Evolutionary conservation across 2,797 vertebrate genomes (phyloP), one percentile per base, ranked within the genome.

Genomic region (Pseudomugil tenellus): DNA sequence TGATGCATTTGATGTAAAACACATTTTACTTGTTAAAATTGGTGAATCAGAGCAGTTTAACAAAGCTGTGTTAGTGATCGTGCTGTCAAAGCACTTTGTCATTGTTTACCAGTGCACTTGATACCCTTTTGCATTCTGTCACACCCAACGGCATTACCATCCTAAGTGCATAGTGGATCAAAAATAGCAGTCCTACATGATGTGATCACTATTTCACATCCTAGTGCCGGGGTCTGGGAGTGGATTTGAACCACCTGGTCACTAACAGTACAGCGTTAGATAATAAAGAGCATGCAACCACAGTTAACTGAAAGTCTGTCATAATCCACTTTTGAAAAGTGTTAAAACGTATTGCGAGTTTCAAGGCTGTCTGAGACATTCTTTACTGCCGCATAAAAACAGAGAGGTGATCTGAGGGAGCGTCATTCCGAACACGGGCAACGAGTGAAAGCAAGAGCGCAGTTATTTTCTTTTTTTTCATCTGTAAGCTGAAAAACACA

Each of bases 351-450:
- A 69, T 83, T 74, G 79, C 37, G 82, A 91, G 82, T 92, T 93
- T 94, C 91, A 85, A 90, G 88, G 55, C 74, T 68, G 62, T 79
- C 69, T 71, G 93, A 79, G 70, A 95, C 81, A 95, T 95, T 94
- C 92, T 87, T 91, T 58, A 52, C 43, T 21, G 73, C 70, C 9
- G 29, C 72, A 91, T 94, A 95, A 91, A 94, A 92, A 69, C 77
- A 60, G 63, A 0, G 61, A 52, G 66, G 48, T 63, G 80, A 81
- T 74, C 68, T 56, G 76, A 67, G 80, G 77, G 72, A 70, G 64
- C 17, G 55, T 85, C 87, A 89, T 79, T 89, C 34, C 60, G 65
- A 55, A 57, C 43, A 49, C 72, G 55, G 63, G 55, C 55, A n/a
- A 34, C 39, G 1, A 58, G 66, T 76, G 56, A 84, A 71, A 72